Evolutionary conservation across 2,888 invertebrate species (phyloP).

Genomic region (Scaptomyza polygonia): DNA sequence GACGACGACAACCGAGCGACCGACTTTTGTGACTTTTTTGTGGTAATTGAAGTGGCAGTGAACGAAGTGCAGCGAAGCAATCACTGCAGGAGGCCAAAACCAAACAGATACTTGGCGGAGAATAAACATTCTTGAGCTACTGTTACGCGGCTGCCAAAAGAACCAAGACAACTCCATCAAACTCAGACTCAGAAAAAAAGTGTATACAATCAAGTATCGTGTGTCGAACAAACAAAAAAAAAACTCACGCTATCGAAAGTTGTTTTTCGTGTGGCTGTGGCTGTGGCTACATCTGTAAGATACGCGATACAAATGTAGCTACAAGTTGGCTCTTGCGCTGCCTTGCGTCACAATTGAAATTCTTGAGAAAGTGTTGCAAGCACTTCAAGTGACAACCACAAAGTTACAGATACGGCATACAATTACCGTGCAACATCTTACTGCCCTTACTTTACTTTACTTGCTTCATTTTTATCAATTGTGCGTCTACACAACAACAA

Average conservation of each 20-base stretch:
- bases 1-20: constrained; percentile 13
- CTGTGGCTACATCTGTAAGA: constrained; percentile 37
- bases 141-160: constrained; percentile 56
- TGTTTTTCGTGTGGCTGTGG: constrained; percentile 63
- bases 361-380: constrained; percentile 77
- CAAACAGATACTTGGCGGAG: constrained; percentile 20
- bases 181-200: background rate
- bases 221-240: constrained; percentile 37
- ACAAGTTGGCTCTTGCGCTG: constrained; percentile 36
- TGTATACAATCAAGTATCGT: constrained; percentile 34
- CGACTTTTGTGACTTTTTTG: constrained; percentile 35
- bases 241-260: constrained; percentile 62
- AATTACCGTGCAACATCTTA: constrained; percentile 41
- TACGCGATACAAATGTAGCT: constrained; percentile 51
- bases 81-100: constrained; percentile 61
- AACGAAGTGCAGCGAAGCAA: constrained; percentile 22
- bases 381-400: constrained; percentile 75
- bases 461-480: constrained; percentile 46
- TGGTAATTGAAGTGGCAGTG: constrained; percentile 64
- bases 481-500: constrained; percentile 45
- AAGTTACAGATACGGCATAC: constrained; percentile 31
- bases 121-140: constrained; percentile 68
- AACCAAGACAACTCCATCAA: constrained; percentile 53
- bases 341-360: constrained; percentile 62
- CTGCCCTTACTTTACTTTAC: constrained; percentile 38